Evolutionary conservation across 1,140 invertebrate species (phyloP), one percentile per base, ranked within the genome.

Genomic region (Planococcus citri): DNA sequence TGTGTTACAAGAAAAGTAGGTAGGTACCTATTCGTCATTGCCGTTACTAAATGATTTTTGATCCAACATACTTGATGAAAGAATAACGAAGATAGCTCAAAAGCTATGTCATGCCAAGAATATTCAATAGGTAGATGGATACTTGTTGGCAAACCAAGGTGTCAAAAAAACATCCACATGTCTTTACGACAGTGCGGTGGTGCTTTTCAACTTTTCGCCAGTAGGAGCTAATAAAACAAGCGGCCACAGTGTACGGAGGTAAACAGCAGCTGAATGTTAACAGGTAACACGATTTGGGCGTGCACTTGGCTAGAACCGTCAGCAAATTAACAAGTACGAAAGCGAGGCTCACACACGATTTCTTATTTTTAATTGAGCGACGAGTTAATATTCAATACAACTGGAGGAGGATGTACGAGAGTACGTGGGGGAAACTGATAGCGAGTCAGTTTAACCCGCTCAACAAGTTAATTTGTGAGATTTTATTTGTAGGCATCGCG

Each of bases 281-380:
- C 41, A 51, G 41, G 41, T 51, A 51, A 51, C 41, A 51, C 41
- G 41, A 51, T 51, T 51, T 51, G 41, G 41, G 41, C 41, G 41
- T 51, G n/a, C 3, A 51, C 41, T 20, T 51, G 3, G 17, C 29
- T 33, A 33, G n/a, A 51, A 51, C 17, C 41, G 41, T 14, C 41
- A 17, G 41, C 41, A 51, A 51, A 51, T 51, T 51, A 51, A 51
- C 41, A 3, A 51, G 12, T 51, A 51, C 41, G 6, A 20, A 17
- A 51, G 41, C 10, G 17, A 51, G 41, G 10, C 41, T 51, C 41
- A 51, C 41, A 51, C 41, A 17, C 41, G 41, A 51, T 51, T 51
- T n/a, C 17, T 51, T 51, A 17, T 51, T 51, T 51, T 51, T 51
- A 51, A 51, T 51, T 51, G 41, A 51, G 41, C 41, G n/a, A n/a